Conservation (phyloP, 2,888 invertebrate genomes). For the Mamestra brassicae region DNA sequence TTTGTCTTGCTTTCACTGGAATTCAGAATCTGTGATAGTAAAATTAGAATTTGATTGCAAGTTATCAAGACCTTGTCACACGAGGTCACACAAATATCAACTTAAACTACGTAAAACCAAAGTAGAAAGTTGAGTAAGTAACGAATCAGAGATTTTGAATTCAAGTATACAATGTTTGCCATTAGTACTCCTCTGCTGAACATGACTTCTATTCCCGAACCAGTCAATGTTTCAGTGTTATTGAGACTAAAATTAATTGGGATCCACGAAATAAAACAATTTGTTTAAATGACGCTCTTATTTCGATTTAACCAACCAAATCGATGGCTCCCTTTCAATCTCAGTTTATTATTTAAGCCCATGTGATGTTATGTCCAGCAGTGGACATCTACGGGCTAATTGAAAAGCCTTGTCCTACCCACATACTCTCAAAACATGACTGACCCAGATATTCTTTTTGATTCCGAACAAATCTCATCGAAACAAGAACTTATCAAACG, state of each 20-base stretch:
- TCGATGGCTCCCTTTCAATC: background rate
- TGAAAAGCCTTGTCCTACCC: background rate
- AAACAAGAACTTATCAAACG: constrained; percentile 59
- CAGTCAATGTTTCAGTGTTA: background rate
- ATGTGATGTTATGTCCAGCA: background rate
- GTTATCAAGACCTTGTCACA: background rate
- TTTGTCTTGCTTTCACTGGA: constrained; percentile 21
- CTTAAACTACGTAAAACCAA: background rate
- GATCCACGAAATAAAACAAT: background rate
- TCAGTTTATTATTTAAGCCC: background rate
- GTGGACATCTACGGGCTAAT: constrained; percentile 23
- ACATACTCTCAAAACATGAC: constrained; percentile 29
- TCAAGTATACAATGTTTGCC: constrained; percentile 11
- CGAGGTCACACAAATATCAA: background rate
- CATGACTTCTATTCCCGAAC: background rate
- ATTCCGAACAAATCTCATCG: constrained; percentile 58
- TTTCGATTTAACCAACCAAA: constrained; percentile 1
- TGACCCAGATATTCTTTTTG: constrained; percentile 52
- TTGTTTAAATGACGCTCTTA: background rate
- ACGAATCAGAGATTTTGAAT: constrained; percentile 30
- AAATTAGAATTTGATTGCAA: background rate
- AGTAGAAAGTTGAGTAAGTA: background rate
- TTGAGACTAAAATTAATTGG: background rate
- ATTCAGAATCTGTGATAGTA: constrained; percentile 30
- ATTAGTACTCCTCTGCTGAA: constrained; percentile 28